phyloP scores from a whole-genome alignment of 2,113 vertebrate species.

The Syrrhaptes paradoxus region DNA sequence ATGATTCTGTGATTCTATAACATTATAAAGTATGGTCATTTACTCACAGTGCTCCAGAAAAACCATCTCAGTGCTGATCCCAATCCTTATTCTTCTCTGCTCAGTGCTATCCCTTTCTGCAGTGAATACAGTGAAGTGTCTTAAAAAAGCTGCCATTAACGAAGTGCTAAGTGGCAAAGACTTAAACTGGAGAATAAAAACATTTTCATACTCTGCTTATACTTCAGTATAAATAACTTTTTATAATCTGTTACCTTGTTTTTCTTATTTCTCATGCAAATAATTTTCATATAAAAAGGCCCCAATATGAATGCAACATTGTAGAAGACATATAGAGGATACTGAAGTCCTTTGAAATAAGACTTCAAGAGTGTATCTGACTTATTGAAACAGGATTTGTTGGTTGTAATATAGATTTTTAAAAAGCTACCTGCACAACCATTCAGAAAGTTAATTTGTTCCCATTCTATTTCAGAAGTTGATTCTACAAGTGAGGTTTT shows the following conservation, averaged over 20 bases:
- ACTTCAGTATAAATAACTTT: neutral
- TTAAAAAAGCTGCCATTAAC: neutral
- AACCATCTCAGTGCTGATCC: rapidly evolving
- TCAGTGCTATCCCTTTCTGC: neutral
- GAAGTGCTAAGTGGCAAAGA: neutral
- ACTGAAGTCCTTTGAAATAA: neutral
- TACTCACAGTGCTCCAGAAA: neutral
- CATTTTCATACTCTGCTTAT: neutral
- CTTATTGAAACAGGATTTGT: neutral
- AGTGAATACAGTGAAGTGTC: neutral
- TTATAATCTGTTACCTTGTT: neutral
- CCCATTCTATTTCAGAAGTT: neutral
- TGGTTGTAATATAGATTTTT: neutral
- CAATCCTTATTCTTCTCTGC: neutral
- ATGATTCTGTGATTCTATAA: no score
- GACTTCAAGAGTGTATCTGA: neutral
- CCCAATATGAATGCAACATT: neutral
- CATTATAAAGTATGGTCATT: neutral
- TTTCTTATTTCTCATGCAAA: neutral
- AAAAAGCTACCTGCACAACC: neutral
- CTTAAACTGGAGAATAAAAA: neutral
- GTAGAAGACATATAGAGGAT: neutral
- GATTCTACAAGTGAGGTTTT: neutral
- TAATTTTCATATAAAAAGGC: neutral
- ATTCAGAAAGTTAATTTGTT: neutral